phyloP scores from a whole-genome alignment of 1,140 invertebrate genomes.

The Globodera ellingtonae region DNA sequence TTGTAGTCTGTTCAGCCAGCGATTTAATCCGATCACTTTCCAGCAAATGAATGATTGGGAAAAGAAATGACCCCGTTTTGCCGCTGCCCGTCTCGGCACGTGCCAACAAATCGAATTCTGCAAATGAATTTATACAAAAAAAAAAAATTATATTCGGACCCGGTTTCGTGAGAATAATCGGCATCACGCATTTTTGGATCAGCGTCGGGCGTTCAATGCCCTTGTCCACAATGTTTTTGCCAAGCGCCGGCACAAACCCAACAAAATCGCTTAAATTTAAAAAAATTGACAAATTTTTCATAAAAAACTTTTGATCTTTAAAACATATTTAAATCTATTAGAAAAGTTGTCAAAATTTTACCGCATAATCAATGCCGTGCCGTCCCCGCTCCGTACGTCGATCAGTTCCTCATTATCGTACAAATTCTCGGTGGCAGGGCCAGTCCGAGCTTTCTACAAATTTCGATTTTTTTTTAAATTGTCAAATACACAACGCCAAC shows the following conservation, averaged over 20 bases:
- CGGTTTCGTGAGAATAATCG: conserved; percentile 16
- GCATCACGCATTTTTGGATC: conserved; percentile 23
- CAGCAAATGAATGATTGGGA: conserved; percentile 93
- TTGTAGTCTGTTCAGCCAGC: background rate
- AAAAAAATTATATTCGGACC: background rate
- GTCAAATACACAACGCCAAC: background rate
- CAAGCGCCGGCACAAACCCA: background rate
- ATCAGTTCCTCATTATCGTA: conserved; percentile 1
- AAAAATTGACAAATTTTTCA: background rate
- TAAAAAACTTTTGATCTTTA: background rate
- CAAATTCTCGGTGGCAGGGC: background rate
- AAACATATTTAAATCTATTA: background rate
- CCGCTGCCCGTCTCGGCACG: conserved; percentile 70
- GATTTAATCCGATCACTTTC: conserved; percentile 71
- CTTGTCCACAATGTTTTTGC: conserved; percentile 17
- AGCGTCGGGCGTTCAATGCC: conserved; percentile 10
- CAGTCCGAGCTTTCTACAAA: background rate
- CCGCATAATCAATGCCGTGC: background rate
- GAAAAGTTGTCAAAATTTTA: background rate
- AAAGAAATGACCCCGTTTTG: conserved; percentile 92
- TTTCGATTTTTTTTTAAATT: background rate
- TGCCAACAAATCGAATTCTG: conserved; percentile 52
- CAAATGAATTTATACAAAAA: too few relatives aligned
- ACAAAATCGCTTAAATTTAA: conserved; percentile 14
- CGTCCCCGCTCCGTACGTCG: background rate